phyloP scores from a whole-genome alignment of 2,113 vertebrate genomes.

The Pimephales promelas region DNA sequence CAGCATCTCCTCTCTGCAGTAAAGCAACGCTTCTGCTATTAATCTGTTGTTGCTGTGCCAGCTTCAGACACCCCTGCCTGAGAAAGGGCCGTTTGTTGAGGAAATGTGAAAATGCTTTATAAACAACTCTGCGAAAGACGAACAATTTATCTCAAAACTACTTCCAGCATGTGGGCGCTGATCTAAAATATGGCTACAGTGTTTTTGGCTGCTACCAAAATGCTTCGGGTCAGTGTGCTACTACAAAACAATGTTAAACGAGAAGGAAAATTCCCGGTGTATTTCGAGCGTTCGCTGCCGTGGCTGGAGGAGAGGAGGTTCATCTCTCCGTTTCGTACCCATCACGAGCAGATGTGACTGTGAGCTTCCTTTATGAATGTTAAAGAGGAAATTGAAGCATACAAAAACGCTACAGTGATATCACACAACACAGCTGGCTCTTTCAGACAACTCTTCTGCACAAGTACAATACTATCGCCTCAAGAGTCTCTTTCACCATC shows the following conservation, averaged over 20 bases:
- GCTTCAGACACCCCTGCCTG: slow-evolving; percentile 12
- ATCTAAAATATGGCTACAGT: slow-evolving; percentile 27
- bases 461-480: slow-evolving; percentile 19
- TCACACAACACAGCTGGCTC: slow-evolving; percentile 25
- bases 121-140: neutral
- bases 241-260: slow-evolving; percentile 1
- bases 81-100: slow-evolving; percentile 8
- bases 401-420: neutral
- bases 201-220: slow-evolving; percentile 30
- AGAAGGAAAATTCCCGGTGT: neutral
- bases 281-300: neutral
- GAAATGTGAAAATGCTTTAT: slow-evolving; percentile 8
- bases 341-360: neutral
- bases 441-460: slow-evolving; percentile 18
- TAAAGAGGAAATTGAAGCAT: slow-evolving; percentile 34
- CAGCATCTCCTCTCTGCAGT: slow-evolving; percentile 39
- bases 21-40: slow-evolving; percentile 36
- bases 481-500: slow-evolving; percentile 38
- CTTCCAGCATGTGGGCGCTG: neutral
- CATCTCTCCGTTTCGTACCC: neutral
- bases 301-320: neutral
- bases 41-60: slow-evolving; percentile 14
- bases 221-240: slow-evolving; percentile 18
- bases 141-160: slow-evolving; percentile 24
- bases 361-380: slow-evolving; percentile 11